Percentiles rank a stretch among this genome's conserved stretches.
Conservation (phyloP, 1,140 invertebrate species). For the Dendroctonus valens region DNA sequence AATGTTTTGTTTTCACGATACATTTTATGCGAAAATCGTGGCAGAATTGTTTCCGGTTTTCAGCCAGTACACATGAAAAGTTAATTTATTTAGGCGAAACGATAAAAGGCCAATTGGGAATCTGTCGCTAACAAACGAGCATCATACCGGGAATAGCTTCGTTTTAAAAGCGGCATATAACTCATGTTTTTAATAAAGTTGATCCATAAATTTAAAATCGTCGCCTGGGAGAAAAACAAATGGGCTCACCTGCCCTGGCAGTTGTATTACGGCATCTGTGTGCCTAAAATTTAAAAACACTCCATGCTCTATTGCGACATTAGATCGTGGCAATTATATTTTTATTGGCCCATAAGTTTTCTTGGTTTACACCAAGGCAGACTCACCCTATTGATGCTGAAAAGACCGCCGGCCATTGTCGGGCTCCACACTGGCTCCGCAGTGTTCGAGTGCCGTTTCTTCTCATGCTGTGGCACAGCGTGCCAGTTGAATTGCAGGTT, state of each 20-base stretch:
- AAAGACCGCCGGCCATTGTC: constrained; percentile 88
- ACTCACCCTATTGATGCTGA: constrained; percentile 63
- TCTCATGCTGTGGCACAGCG: constrained; percentile 89
- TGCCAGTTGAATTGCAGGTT: constrained; percentile 97
- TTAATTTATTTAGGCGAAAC: no score
- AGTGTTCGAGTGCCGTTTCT: constrained; percentile 77
- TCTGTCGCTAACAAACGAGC: no score
- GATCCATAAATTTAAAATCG: not conserved
- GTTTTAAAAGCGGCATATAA: not conserved
- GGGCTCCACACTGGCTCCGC: constrained; percentile 94
- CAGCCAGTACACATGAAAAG: no score
- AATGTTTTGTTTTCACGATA: no score
- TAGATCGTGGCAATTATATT: not conserved
- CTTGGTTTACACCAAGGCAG: not conserved
- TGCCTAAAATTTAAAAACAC: not conserved
- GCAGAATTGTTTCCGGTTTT: no score
- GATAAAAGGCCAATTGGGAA: no score
- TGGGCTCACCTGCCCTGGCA: not conserved
- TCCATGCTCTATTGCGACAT: not conserved
- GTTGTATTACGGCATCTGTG: not conserved
- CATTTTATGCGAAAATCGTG: no score
- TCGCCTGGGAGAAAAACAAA: not conserved
- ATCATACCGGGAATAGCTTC: no score
- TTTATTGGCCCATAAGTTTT: no score
- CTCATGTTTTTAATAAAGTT: constrained; percentile 1